Percentiles rank a stretch among this genome's conserved stretches.
Evolutionary conservation across 2,113 vertebrate species (phyloP).

Genomic region (Ancistrus triradiatus): DNA sequence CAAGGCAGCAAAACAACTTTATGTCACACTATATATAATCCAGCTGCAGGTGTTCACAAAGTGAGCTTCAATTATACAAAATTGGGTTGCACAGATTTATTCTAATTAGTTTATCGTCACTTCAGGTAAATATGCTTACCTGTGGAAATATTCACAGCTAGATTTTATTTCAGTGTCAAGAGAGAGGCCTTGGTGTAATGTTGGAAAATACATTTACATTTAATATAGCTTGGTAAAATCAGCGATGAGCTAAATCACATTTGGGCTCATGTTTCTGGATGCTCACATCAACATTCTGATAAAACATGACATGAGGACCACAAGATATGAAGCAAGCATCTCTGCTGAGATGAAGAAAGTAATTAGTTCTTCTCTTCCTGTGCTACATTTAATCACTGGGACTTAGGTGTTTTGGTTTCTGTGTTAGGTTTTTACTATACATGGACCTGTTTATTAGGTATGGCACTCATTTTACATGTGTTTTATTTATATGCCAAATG

Average conservation of each 20-base stretch:
- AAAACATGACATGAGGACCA: conserved; percentile 54
- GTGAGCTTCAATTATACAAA: conserved; percentile 68
- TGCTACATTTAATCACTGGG: conserved; percentile 56
- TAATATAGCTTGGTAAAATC: conserved; percentile 61
- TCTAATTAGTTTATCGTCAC: conserved; percentile 72
- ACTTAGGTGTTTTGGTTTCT: background rate
- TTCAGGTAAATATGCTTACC: conserved; percentile 69
- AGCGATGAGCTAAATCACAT: conserved; percentile 59
- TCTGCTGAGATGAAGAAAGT: conserved; percentile 50
- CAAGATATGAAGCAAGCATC: conserved; percentile 38
- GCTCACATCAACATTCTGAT: conserved; percentile 63
- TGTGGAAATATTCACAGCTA: conserved; percentile 55
- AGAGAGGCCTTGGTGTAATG: conserved; percentile 49
- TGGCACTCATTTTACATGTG: no score
- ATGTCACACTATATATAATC: conserved; percentile 70
- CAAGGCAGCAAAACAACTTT: conserved; percentile 69
- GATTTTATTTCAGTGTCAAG: conserved; percentile 45
- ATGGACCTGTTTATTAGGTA: no score
- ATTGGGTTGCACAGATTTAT: conserved; percentile 71
- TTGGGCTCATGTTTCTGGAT: conserved; percentile 54
- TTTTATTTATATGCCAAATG: no score
- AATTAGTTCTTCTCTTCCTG: conserved; percentile 56
- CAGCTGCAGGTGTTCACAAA: conserved; percentile 70
- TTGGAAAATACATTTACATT: conserved; percentile 69
- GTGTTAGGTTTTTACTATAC: background rate